A percentile compares a stretch with the other conserved stretches of the same genome.
These are phyloP conservation scores for Nannobrachium achirus DNA, from an alignment of 2,113 vertebrate genomes.

Conservation along the genomic window DNA sequence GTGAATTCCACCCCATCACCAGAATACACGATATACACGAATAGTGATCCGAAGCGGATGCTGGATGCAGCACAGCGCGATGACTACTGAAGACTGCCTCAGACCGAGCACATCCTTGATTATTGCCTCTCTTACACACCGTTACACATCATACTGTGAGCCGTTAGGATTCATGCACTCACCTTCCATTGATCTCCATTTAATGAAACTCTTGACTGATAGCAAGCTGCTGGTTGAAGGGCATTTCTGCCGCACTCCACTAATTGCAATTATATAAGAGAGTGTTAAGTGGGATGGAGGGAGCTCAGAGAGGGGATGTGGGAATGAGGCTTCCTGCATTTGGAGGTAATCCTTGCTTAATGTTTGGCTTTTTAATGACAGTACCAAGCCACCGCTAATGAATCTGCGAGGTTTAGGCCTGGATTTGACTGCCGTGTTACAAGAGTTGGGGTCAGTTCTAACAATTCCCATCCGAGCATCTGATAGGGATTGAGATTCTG, in stretches of 20 bases:
- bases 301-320: conserved; percentile 32
- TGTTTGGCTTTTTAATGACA: conserved; percentile 47
- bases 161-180: conserved; percentile 12
- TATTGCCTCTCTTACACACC: too few relatives aligned
- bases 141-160: neutral
- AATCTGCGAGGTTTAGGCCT: conserved; percentile 17
- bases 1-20: too few relatives aligned
- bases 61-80: too few relatives aligned
- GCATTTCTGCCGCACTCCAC: conserved; percentile 1
- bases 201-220: conserved; percentile 38
- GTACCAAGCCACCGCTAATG: conserved; percentile 36
- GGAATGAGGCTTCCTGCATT: conserved; percentile 27
- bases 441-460: conserved; percentile 20
- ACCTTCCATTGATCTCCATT: conserved; percentile 33
- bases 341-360: conserved; percentile 48
- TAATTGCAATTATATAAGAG: conserved; percentile 32
- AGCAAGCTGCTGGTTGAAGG: conserved; percentile 16
- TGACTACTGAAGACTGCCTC: too few relatives aligned
- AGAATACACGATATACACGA: too few relatives aligned
- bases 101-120: too few relatives aligned
- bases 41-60: too few relatives aligned
- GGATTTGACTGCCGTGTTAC: conserved; percentile 2
- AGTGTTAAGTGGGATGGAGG: conserved; percentile 18
- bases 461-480: conserved; percentile 22
- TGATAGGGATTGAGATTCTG: conserved; percentile 14